Evolutionary conservation across 1,140 invertebrate species (phyloP).

Genomic region (Thaumetopoea pityocampa): DNA sequence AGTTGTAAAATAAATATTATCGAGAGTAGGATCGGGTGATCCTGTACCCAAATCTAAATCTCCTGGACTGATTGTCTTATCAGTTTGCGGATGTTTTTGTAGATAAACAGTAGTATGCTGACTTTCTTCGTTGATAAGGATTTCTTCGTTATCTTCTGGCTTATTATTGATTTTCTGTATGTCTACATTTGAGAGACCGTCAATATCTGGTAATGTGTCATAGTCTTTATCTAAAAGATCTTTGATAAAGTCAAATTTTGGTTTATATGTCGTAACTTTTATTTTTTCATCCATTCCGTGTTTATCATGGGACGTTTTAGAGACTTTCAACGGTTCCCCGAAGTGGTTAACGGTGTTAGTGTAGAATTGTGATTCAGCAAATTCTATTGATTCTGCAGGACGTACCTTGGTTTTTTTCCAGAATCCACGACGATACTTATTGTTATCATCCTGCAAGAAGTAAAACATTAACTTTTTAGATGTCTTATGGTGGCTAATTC

Average conservation of each 20-base stretch:
- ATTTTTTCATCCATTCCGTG: constrained; percentile 31
- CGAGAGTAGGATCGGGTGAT: constrained; percentile 52
- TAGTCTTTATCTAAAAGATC: constrained; percentile 46
- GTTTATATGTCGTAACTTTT: constrained; percentile 60
- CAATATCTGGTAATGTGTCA: constrained; percentile 25
- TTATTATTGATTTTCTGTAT: constrained; percentile 44
- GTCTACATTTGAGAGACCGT: constrained; percentile 45
- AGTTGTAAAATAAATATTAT: constrained; percentile 47
- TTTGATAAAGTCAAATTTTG: constrained; percentile 51
- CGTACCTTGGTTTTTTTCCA: constrained; percentile 80
- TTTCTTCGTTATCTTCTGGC: constrained; percentile 10
- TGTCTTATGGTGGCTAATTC: too few relatives aligned
- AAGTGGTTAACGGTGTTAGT: constrained; percentile 66
- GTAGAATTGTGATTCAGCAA: constrained; percentile 81
- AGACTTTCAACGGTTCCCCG: constrained; percentile 34
- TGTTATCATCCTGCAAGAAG: constrained; percentile 46
- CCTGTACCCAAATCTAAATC: constrained; percentile 67
- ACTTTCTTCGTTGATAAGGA: constrained; percentile 23
- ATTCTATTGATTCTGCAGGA: constrained; percentile 79
- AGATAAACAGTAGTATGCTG: constrained; percentile 24
- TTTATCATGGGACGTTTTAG: constrained; percentile 40
- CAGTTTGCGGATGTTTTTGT: constrained; percentile 29
- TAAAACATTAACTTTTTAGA: too few relatives aligned
- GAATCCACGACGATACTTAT: constrained; percentile 76
- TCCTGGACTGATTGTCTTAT: constrained; percentile 35